These are phyloP conservation scores for Drosophila nr. fundita DNA, from an alignment of 2,888 invertebrate species.

Conservation along the genomic window DNA sequence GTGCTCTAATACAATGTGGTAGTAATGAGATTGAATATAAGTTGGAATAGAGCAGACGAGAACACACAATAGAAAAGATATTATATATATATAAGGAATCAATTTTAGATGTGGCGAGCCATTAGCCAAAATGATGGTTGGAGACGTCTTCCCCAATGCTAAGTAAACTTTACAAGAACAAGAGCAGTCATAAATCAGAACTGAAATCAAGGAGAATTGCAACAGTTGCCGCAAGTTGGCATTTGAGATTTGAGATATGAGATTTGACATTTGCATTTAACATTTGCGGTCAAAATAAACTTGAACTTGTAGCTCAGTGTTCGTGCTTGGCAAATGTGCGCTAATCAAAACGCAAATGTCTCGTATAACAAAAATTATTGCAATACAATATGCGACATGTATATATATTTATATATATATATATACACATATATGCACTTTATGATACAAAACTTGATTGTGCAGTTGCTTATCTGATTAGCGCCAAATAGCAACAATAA, in stretches of 20 bases:
- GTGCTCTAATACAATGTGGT: conserved; percentile 7
- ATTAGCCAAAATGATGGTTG: neutral
- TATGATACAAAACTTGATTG: conserved; percentile 6
- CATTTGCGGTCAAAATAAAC: conserved; percentile 12
- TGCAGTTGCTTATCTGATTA: conserved; percentile 13
- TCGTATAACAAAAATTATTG: neutral
- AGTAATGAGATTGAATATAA: neutral
- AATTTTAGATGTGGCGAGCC: neutral
- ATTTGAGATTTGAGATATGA: conserved; percentile 1
- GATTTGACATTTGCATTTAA: conserved; percentile 3
- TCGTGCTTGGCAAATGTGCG: conserved; percentile 3
- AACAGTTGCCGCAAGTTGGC: conserved; percentile 1
- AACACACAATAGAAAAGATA: neutral
- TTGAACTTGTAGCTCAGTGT: conserved; percentile 10
- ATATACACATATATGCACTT: neutral
- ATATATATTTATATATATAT: neutral
- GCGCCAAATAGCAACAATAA: neutral
- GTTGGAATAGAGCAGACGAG: neutral
- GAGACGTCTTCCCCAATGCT: neutral
- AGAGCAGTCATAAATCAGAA: neutral
- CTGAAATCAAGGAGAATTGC: neutral
- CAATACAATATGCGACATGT: neutral
- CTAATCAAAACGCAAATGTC: conserved; percentile 13
- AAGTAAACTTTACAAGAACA: neutral
- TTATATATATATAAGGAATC: neutral